A percentile compares a stretch with the other conserved stretches of the same genome.
phyloP scores from a whole-genome alignment of 2,113 vertebrate species.

The Pantherophis guttatus region DNA sequence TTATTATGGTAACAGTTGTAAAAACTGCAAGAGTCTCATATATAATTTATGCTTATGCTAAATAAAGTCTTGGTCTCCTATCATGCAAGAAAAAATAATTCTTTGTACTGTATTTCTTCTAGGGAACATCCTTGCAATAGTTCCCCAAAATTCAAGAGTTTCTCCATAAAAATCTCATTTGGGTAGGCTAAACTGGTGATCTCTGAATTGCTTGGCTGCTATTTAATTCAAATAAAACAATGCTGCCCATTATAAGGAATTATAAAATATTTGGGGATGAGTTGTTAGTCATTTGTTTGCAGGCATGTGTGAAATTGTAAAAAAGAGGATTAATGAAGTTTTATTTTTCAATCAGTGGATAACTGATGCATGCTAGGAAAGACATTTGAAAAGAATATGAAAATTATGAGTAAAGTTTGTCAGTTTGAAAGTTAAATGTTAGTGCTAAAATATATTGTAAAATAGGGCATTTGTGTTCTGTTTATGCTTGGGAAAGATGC shows the following conservation, averaged over 20 bases:
- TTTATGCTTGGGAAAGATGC: neutral
- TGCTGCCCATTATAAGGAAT: neutral
- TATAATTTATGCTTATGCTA: neutral
- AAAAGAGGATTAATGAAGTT: neutral
- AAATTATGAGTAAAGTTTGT: neutral
- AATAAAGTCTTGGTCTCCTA: neutral
- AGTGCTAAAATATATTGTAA: neutral
- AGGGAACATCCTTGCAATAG: neutral
- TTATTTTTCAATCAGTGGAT: neutral
- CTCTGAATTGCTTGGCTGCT: slow-evolving; percentile 8
- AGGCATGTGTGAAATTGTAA: neutral
- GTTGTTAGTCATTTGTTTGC: neutral
- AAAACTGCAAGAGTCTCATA: neutral
- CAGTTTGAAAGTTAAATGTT: neutral
- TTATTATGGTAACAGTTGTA: neutral
- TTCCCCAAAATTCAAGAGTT: neutral
- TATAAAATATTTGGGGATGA: neutral
- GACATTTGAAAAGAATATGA: neutral
- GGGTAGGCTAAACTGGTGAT: neutral
- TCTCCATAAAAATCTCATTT: neutral
- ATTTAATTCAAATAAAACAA: neutral
- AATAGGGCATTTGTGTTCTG: neutral
- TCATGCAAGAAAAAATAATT: neutral
- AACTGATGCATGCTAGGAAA: neutral
- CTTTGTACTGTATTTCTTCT: neutral